Conservation (phyloP, 2,888 invertebrate species). For the Dermolepida albohirtum region DNA sequence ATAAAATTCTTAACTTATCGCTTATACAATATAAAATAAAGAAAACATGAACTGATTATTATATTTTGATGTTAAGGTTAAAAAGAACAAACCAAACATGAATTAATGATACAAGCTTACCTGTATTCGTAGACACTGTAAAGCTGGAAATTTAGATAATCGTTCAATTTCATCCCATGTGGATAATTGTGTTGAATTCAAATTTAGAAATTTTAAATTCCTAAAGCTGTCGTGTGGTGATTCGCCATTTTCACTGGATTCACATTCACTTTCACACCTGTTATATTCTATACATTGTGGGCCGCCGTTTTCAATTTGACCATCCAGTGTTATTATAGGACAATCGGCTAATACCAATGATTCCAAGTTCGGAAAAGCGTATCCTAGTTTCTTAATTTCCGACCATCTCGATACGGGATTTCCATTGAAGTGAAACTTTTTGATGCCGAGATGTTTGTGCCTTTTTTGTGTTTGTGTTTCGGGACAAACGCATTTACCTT, state of each 20-base stretch:
- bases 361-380: conserved; percentile 87
- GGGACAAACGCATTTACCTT: conserved; percentile 50
- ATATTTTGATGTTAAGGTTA: too few species aligned
- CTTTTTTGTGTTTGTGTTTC: conserved; percentile 55
- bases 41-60: too few species aligned
- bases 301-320: conserved; percentile 49
- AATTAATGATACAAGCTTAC: conserved; percentile 61
- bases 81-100: too few species aligned
- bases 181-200: conserved; percentile 85
- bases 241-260: conserved; percentile 69
- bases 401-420: conserved; percentile 88
- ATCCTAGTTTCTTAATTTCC: conserved; percentile 85
- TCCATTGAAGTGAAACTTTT: conserved; percentile 87
- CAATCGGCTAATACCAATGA: conserved; percentile 89
- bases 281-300: conserved; percentile 58
- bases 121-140: conserved; percentile 87
- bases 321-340: conserved; percentile 73
- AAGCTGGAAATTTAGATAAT: conserved; percentile 83
- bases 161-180: conserved; percentile 93
- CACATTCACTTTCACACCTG: conserved; percentile 68
- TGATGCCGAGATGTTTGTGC: conserved; percentile 74
- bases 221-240: conserved; percentile 75
- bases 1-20: too few species aligned
- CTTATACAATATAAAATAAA: too few species aligned
- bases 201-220: conserved; percentile 81